Conservation (phyloP, 1,140 invertebrate genomes). For the Eumeta japonica region DNA sequence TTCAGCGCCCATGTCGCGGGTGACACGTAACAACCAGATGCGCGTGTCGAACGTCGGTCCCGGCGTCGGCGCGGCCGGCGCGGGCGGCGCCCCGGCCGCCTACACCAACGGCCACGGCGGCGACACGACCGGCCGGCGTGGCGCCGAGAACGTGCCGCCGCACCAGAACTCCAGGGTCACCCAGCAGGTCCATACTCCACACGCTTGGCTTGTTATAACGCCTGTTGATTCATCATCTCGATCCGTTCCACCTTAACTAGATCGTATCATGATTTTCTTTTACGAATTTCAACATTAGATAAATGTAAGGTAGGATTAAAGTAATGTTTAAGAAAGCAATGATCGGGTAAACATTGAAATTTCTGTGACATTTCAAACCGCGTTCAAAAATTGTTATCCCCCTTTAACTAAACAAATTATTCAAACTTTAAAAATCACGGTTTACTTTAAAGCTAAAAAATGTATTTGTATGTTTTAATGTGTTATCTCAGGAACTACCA, state of each 20-base stretch:
- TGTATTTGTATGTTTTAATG: not conserved
- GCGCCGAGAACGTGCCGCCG: slow-evolving; percentile 48
- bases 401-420: not conserved
- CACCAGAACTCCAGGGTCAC: slow-evolving; percentile 37
- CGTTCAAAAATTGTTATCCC: not conserved
- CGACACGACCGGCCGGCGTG: slow-evolving; percentile 51
- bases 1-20: too few relatives aligned
- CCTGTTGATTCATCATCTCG: too few relatives aligned
- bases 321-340: too few relatives aligned
- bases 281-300: too few relatives aligned
- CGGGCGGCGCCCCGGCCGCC: slow-evolving; percentile 24
- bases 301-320: too few relatives aligned
- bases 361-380: too few relatives aligned
- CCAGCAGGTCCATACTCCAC: slow-evolving; percentile 47
- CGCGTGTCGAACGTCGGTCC: slow-evolving; percentile 36
- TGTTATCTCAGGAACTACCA: not conserved
- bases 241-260: too few relatives aligned
- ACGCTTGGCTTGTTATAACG: too few relatives aligned
- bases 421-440: not conserved
- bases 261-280: too few relatives aligned
- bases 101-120: slow-evolving; percentile 52
- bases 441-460: not conserved
- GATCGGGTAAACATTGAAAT: too few relatives aligned
- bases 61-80: slow-evolving; percentile 19
- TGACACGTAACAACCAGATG: too few relatives aligned